Percentiles rank a stretch among this genome's conserved stretches.
These are phyloP conservation scores for Panopea generosa DNA, from an alignment of 2,888 invertebrate species.

Conservation along the genomic window DNA sequence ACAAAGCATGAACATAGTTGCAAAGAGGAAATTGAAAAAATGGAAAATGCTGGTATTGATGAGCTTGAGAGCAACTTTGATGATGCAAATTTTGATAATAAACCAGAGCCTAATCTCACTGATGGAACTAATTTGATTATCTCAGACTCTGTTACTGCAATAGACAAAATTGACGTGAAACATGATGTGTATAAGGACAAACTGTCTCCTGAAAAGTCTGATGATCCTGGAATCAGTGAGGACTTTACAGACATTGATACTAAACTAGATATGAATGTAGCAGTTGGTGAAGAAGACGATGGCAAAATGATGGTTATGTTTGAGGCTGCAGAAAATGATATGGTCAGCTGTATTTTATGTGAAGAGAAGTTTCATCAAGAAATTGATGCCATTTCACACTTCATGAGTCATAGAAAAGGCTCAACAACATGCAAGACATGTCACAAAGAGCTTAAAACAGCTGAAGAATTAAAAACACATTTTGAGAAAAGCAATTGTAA, in stretches of 20 bases:
- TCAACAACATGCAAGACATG: conserved; percentile 23
- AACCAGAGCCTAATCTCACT: too few species aligned
- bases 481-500: neutral
- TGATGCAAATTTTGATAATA: too few species aligned
- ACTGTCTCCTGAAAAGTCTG: too few species aligned
- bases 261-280: neutral
- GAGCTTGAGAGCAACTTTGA: too few species aligned
- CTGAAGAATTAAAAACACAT: neutral
- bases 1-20: too few species aligned
- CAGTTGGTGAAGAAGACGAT: too few species aligned
- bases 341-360: conserved; percentile 76
- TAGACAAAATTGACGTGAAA: too few species aligned
- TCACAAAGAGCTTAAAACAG: neutral
- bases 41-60: too few species aligned
- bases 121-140: too few species aligned
- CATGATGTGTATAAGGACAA: neutral
- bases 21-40: too few species aligned
- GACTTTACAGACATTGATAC: neutral
- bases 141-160: too few species aligned
- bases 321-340: conserved; percentile 49
- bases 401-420: conserved; percentile 31
- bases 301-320: conserved; percentile 25
- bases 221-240: neutral
- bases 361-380: conserved; percentile 85
- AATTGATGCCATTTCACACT: conserved; percentile 37